Evolutionary conservation across 2,797 vertebrate genomes (phyloP).

Genomic region (Sebastes flavidus): DNA sequence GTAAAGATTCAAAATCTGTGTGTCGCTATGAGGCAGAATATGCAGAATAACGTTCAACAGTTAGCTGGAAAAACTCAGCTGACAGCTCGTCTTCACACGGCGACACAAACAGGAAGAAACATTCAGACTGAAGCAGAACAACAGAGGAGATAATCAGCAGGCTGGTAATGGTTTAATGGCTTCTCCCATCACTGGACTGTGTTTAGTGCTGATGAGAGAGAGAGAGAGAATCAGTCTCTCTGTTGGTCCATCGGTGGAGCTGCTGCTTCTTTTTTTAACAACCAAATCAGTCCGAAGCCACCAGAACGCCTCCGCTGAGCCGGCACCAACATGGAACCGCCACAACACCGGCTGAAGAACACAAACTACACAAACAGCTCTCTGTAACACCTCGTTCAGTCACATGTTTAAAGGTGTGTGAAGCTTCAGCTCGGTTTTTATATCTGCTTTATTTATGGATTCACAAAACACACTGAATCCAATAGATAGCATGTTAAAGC

Average conservation of each 20-base stretch:
- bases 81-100: neutral
- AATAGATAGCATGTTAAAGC: neutral
- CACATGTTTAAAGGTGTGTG: neutral
- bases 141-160: conserved; percentile 36
- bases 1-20: too few relatives aligned
- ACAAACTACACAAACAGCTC: neutral
- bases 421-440: neutral
- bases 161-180: conserved; percentile 44
- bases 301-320: conserved; percentile 45
- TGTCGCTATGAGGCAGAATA: neutral
- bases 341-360: conserved; percentile 15
- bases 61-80: neutral
- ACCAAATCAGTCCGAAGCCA: conserved; percentile 12
- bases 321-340: conserved; percentile 42
- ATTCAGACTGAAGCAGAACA: neutral
- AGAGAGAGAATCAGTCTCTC: neutral
- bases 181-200: conserved; percentile 25
- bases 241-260: neutral
- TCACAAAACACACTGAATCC: neutral
- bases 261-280: neutral
- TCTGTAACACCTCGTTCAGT: neutral
- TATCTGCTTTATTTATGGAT: neutral
- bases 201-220: conserved; percentile 8
- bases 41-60: too few relatives aligned
- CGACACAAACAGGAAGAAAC: neutral